A percentile compares a stretch with the other conserved stretches of the same genome.
phyloP scores from a whole-genome alignment of 2,888 invertebrate species.

The Sialis lutaria region DNA sequence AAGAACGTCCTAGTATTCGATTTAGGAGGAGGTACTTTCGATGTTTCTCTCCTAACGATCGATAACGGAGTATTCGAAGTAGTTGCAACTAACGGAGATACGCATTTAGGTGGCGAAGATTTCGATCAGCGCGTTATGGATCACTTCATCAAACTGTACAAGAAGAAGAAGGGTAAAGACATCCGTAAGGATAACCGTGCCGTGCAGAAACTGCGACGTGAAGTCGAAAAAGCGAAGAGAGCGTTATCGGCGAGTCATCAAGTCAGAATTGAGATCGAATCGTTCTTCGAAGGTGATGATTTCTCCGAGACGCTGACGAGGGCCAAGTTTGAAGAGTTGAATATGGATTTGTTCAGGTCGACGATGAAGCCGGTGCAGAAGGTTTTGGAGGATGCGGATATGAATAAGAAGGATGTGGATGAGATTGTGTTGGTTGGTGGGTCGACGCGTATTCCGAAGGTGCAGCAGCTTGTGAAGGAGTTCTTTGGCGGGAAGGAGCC shows the following conservation, averaged over 20 bases:
- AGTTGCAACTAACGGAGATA: conserved; percentile 85
- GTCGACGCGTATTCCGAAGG: conserved; percentile 97
- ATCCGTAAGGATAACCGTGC: conserved; percentile 88
- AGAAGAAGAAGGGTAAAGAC: conserved; percentile 97
- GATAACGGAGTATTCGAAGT: conserved; percentile 97
- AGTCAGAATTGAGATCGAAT: conserved; percentile 96
- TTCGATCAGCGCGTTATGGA: conserved; percentile 98
- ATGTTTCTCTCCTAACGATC: conserved; percentile 93
- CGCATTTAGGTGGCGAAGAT: conserved; percentile 97
- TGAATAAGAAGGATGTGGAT: conserved; percentile 95
- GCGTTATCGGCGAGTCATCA: conserved; percentile 89
- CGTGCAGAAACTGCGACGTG: conserved; percentile 89
- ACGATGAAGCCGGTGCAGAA: conserved; percentile 92
- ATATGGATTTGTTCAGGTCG: conserved; percentile 82
- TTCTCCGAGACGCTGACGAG: conserved; percentile 96
- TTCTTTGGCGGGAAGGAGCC: conserved; percentile 98
- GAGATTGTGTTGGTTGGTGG: conserved; percentile 99
- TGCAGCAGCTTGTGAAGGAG: conserved; percentile 83
- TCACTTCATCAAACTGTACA: conserved; percentile 95
- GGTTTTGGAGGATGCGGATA: conserved; percentile 95
- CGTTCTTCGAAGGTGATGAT: conserved; percentile 95
- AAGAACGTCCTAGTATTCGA: conserved; percentile 98
- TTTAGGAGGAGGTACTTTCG: conserved; percentile 98
- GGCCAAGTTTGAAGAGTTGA: conserved; percentile 96
- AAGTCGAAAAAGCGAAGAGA: conserved; percentile 95